These are phyloP conservation scores for Nymphalis polychloros DNA, from an alignment of 2,888 invertebrate genomes.

Conservation along the genomic window DNA sequence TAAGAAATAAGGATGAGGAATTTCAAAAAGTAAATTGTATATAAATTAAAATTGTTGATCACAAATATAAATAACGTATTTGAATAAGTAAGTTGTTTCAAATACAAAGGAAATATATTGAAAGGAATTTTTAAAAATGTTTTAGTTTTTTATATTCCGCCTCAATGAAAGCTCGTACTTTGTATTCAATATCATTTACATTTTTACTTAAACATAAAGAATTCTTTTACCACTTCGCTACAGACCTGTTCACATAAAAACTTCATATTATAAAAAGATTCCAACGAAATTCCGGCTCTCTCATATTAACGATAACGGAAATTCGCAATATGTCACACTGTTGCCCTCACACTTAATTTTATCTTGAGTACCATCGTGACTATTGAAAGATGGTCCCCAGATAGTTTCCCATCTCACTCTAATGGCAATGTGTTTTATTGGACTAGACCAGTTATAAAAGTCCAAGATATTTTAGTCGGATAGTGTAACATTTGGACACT, in stretches of 20 bases:
- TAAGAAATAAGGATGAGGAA: no score
- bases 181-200: background rate
- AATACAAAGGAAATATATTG: background rate
- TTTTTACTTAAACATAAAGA: background rate
- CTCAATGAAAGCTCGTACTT: background rate
- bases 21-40: no score
- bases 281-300: slow-evolving; percentile 15
- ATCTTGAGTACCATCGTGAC: slow-evolving; percentile 27
- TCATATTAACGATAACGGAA: slow-evolving; percentile 32
- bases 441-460: slow-evolving; percentile 33
- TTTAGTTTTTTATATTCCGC: background rate
- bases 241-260: background rate
- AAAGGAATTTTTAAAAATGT: background rate
- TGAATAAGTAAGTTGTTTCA: background rate
- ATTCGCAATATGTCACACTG: slow-evolving; percentile 34
- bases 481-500: slow-evolving; percentile 60
- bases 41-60: no score
- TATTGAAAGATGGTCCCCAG: slow-evolving; percentile 25
- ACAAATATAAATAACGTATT: no score
- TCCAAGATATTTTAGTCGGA: slow-evolving; percentile 46
- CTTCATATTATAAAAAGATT: slow-evolving; percentile 3
- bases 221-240: background rate
- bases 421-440: slow-evolving; percentile 6
- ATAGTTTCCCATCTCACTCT: slow-evolving; percentile 11
- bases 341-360: slow-evolving; percentile 33